Conservation (phyloP, 1,140 invertebrate genomes). For the Tyrophagus putrescentiae region DNA sequence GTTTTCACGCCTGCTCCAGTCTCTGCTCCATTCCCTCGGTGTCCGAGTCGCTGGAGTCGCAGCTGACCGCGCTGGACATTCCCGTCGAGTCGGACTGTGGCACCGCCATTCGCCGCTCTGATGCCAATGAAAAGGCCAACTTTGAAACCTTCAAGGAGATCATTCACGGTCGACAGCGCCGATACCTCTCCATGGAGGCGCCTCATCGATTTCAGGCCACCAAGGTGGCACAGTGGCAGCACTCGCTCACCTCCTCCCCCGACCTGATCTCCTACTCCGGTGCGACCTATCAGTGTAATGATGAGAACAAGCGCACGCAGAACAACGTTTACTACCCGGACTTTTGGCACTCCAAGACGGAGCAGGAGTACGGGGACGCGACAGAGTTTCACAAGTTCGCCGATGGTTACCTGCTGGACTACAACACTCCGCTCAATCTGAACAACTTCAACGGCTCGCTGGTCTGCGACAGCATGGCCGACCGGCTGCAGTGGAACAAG, state of each 20-base stretch:
- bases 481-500: slow-evolving; percentile 7
- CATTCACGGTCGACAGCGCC: not conserved
- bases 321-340: not conserved
- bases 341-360: not conserved
- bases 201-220: not conserved
- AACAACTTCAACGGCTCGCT: not conserved
- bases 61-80: not conserved
- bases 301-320: not conserved
- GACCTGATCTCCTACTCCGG: not conserved
- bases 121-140: not conserved
- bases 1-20: slow-evolving; percentile 44
- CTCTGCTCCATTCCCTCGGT: slow-evolving; percentile 41
- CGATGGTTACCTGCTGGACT: slow-evolving; percentile 11
- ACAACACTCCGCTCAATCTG: slow-evolving; percentile 11
- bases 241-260: too few relatives aligned
- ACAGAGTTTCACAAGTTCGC: not conserved
- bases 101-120: not conserved
- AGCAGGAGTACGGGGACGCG: not conserved
- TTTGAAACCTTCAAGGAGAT: too few relatives aligned
- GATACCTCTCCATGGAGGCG: not conserved
- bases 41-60: not conserved
- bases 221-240: not conserved
- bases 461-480: not conserved
- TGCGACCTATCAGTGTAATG: not conserved
- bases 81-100: slow-evolving; percentile 18